Evolutionary conservation across 1,140 invertebrate genomes (phyloP).

Genomic region (Drosophila sucinea): DNA sequence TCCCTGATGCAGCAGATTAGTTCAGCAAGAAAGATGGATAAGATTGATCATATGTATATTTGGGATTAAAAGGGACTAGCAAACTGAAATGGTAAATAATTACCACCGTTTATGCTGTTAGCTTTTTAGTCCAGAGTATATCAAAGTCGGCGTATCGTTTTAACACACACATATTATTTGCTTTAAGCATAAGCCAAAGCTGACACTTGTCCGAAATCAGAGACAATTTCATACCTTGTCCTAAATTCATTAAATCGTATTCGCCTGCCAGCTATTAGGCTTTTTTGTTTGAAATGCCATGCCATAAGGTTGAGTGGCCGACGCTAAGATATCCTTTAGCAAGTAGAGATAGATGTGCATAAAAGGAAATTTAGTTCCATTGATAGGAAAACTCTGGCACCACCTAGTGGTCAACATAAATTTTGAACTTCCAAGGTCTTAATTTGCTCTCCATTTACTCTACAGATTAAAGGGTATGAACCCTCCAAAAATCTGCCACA

Average conservation of each 20-base stretch:
- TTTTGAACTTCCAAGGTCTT: background rate
- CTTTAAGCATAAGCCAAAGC: slow-evolving; percentile 32
- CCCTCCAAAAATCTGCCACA: slow-evolving; percentile 42
- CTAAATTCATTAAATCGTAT: slow-evolving; percentile 65
- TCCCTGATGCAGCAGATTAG: background rate
- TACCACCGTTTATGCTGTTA: background rate
- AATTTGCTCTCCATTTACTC: too few species aligned
- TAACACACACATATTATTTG: background rate
- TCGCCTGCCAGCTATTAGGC: slow-evolving; percentile 38
- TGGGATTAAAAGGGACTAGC: too few species aligned
- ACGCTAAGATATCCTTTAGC: background rate
- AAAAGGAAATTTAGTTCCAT: too few species aligned
- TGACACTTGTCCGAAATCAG: slow-evolving; percentile 45
- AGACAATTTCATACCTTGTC: slow-evolving; percentile 42
- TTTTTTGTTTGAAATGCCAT: background rate
- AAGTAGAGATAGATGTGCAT: background rate
- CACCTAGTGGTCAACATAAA: too few species aligned
- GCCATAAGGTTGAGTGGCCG: background rate
- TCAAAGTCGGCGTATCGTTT: background rate
- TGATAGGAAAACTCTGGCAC: too few species aligned
- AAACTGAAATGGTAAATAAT: too few species aligned
- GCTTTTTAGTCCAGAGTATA: background rate
- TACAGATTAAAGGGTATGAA: background rate
- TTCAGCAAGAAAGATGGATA: too few species aligned
- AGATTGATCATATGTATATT: too few species aligned